Base-by-base conservation (phyloP, 1,140 invertebrate genomes). In the Ridgeia piscesae region DNA sequence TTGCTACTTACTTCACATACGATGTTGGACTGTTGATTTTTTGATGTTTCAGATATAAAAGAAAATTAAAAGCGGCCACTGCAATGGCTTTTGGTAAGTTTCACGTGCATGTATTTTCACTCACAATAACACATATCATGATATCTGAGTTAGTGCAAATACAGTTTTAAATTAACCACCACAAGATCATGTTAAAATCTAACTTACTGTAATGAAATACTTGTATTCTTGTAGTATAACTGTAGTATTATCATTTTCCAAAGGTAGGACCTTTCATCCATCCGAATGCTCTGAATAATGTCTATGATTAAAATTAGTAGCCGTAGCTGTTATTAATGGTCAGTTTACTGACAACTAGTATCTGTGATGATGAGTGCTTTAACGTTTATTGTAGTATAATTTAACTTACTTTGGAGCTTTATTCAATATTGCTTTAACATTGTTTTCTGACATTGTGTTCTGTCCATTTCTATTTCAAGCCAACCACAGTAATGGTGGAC, bases 11-110 rank as follows among this genome's bases (percentile, higher is more conserved):
- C n/a, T n/a, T n/a, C n/a, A n/a, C n/a, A n/a, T n/a, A n/a, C n/a
- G n/a, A n/a, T n/a, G n/a, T n/a, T n/a, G n/a, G n/a, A n/a, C n/a
- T n/a, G n/a, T n/a, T 90, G 89, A 90, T 93, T 93, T 94, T 94
- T 77, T 77, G 27, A 90, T 93, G 93, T 94, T 94, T n/a, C 91
- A 96, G 96, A 92, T 99, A 98, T 95, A 97, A 97, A 92, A 96
- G 98, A 91, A 97, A 98, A 96, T 95, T 99, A n/a, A 98, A 98
- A 96, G 98, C 98, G 33, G 98, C 98, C 6, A 99, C 98, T 92
- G 98, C 98, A 0, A 98, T 98, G 92, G 98, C 98, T 14, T 99
- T 98, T 96, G 98, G 98, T 98, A 97, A 97, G 96, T 95, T 93
- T 34, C 33, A 90, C 27, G 58, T 77, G 48, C 48, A 50, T 50